Base-by-base conservation (phyloP, 2,888 invertebrate genomes). In the Plebejus melissa region DNA sequence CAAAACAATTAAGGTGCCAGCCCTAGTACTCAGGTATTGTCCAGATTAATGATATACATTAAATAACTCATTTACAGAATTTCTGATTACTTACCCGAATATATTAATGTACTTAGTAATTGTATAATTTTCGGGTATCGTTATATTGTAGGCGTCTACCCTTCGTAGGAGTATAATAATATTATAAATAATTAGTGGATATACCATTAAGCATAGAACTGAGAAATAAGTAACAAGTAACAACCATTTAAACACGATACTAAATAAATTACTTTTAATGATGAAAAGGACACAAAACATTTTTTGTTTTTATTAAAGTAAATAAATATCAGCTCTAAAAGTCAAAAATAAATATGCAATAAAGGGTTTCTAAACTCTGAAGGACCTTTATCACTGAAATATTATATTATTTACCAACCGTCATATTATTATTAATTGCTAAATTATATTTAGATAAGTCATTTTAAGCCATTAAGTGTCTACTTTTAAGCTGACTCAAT, bases 81-180 rank as follows among this genome's bases (percentile, higher is more conserved):
- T 32, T 65, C 65, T 65, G 65, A 65, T 65, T 65, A 32, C 65
- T 65, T 65, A 65, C 65, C 32, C 13, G 60, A 65, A 65, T 65
- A 32, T 65, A 65, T 32, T 65, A 13, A 11, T 65, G 65, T 65
- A 65, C 16, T 13, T 13, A 22, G 28, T 60, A 65, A 65, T 65
- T 28, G 9, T 58, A 58, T 58, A 22, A 58, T 58, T 58, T 22
- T 22, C 22, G 2, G 58, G 32, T 32, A 22, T 54, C 54, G 54
- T 54, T 54, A 46, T 11, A 11, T 46, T 2, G 46, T 46, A 4
- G 54, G 16, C 4, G 4, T 16, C 16, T 13, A 54, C 54, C 54
- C 1, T 50, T 50, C 0, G 50, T 11, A 13, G 54, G 54, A 50
- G 41, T 4, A 50, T 13, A 50, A 50, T 0, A 22, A 22, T 22